Evolutionary conservation across 2,888 invertebrate genomes (phyloP), one percentile per base, ranked within the genome.

Genomic region (Mesochorus sp.): DNA sequence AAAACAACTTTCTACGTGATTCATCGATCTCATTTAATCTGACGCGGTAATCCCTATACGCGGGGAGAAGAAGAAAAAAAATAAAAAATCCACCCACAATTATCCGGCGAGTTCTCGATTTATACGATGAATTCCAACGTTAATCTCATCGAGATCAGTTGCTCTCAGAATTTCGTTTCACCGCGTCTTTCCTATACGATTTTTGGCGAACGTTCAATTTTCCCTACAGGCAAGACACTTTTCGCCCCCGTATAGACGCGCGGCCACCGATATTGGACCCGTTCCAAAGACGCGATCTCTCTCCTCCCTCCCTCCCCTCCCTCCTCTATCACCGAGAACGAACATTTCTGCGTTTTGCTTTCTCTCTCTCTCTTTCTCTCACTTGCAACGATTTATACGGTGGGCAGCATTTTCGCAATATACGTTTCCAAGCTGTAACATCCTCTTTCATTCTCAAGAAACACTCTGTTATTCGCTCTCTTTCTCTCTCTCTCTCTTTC

Each of bases 161-260:
- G 37, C 61, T 71, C 71, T 24, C 61, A 51, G 21, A 71, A 61
- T 71, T 51, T 61, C 51, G 61, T 53, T 21, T 21, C 19, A 57
- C 12, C n/a, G 42, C 19, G 61, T 61, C 51, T 71, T 61, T 49
- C 37, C 64, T 68, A 37, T 39, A 39, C 42, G 76, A 62, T 79
- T 76, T 72, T 78, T 78, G 78, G 78, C 78, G 34, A 53, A 61
- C 39, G 67, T 72, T 79, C 79, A 75, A 79, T 72, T 76, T 26
- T 31, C 51, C 64, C 55, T 12, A 55, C 42, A 34, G n/a, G 37
- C 19, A 28, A 51, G 61, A 61, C 39, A 71, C 71, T 53, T 61
- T 71, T 71, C 71, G 51, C 71, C 71, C 61, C 71, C 71, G 61
- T 71, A 61, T 71, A 71, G 59, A 53, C 72, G 66, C n/a, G n/a